Evolutionary conservation across 2,113 vertebrate species (phyloP).

Genomic region (Passer montanus): DNA sequence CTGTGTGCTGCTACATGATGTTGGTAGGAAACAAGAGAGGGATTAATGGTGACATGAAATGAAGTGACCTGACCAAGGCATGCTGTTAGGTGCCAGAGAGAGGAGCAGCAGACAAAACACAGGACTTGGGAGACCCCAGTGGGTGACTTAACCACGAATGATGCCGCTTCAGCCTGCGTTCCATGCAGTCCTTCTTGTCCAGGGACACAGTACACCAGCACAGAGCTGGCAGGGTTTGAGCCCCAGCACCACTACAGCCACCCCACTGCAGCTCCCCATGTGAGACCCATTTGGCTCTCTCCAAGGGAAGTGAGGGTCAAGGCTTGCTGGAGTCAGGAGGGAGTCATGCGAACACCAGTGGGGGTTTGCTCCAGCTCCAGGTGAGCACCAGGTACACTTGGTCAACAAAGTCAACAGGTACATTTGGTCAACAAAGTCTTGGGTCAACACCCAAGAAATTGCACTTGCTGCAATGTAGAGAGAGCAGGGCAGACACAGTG

Average conservation of each 20-base stretch:
- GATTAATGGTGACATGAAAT: neutral
- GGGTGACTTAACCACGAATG: neutral
- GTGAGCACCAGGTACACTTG: neutral
- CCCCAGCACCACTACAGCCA: fast-evolving
- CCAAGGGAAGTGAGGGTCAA: neutral
- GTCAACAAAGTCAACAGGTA: neutral
- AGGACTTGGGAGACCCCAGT: fast-evolving
- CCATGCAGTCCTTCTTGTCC: neutral
- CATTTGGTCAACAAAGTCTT: neutral
- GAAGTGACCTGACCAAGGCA: neutral
- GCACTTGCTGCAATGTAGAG: fast-evolving
- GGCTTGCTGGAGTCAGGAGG: fast-evolving
- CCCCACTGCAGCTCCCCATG: fast-evolving
- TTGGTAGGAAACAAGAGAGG: neutral
- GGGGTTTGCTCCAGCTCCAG: neutral
- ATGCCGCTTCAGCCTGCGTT: neutral
- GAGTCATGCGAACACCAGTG: fast-evolving
- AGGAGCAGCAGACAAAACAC: neutral
- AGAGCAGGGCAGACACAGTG: neutral
- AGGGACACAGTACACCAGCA: too few species aligned
- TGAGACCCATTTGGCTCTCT: neutral
- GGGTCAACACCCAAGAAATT: neutral
- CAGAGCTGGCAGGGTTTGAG: neutral
- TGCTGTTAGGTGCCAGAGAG: neutral
- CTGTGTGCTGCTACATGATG: neutral